Evolutionary conservation across 2,888 invertebrate genomes (phyloP).

Genomic region (Synanthedon andrenaeformis): DNA sequence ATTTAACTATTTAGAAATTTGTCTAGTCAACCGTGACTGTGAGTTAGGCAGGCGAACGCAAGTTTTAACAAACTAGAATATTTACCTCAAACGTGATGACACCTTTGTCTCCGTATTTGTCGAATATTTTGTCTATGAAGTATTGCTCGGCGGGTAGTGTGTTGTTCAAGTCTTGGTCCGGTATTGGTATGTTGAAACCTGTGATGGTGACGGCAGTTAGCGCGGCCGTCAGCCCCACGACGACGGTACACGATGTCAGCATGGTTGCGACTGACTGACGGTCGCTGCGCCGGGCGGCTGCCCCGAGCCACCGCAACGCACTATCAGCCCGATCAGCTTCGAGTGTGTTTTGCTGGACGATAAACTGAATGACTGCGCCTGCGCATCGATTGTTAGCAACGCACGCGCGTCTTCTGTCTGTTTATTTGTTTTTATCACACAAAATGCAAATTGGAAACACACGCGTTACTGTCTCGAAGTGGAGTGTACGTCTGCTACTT

Average conservation of each 20-base stretch:
- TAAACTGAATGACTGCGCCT: constrained; percentile 30
- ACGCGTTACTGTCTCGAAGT: constrained; percentile 28
- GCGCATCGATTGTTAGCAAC: constrained; percentile 10
- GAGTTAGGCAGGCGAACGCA: too few relatives aligned
- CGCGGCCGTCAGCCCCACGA: constrained; percentile 38
- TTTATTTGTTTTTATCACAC: constrained; percentile 43
- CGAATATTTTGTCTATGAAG: constrained; percentile 66
- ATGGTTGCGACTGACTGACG: constrained; percentile 43
- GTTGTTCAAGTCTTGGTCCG: constrained; percentile 24
- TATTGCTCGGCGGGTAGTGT: constrained; percentile 51
- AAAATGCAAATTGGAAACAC: constrained; percentile 10
- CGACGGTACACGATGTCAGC: constrained; percentile 42
- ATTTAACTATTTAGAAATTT: constrained; percentile 6
- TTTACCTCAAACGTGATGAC: constrained; percentile 68
- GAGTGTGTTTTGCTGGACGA: constrained; percentile 28
- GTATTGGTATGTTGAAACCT: constrained; percentile 8
- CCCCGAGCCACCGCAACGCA: constrained; percentile 35
- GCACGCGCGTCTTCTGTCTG: constrained; percentile 38
- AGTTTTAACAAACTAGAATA: too few relatives aligned
- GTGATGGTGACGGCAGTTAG: constrained; percentile 18
- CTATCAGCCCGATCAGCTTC: constrained; percentile 42
- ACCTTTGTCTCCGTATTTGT: constrained; percentile 69
- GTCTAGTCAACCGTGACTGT: constrained; percentile 6
- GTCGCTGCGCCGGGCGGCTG: constrained; percentile 23
- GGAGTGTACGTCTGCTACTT: constrained; percentile 59